Percentiles rank a stretch among this genome's conserved stretches.
phyloP scores from a whole-genome alignment of 2,888 invertebrate species.

The Clepsis dumicolana region DNA sequence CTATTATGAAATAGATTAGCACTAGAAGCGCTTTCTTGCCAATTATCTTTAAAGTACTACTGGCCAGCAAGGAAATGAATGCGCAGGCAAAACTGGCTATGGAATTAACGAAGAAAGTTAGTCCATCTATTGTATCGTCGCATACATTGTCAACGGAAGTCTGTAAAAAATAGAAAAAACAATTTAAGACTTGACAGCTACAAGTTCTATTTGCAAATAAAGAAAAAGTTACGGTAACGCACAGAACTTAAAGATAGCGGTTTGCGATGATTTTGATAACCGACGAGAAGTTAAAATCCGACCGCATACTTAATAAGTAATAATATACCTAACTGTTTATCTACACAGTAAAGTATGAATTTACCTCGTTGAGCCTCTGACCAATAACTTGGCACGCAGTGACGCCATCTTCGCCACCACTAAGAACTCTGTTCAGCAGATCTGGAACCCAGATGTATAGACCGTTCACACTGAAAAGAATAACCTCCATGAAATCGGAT shows the following conservation, averaged over 20 bases:
- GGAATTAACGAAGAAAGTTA: conserved; percentile 70
- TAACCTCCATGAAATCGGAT: too few species aligned
- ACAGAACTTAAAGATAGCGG: too few species aligned
- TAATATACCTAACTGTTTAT: too few species aligned
- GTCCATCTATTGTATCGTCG: conserved; percentile 67
- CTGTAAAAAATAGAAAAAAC: conserved; percentile 57
- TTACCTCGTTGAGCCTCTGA: conserved; percentile 67
- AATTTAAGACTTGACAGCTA: too few species aligned
- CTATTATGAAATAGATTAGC: conserved; percentile 62
- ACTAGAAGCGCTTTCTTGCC: conserved; percentile 75
- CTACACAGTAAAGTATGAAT: too few species aligned
- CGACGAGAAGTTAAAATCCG: too few species aligned
- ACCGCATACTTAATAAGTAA: too few species aligned
- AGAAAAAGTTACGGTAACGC: too few species aligned
- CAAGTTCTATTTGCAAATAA: too few species aligned
- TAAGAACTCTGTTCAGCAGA: conserved; percentile 82
- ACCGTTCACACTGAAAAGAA: conserved; percentile 78
- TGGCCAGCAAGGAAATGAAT: conserved; percentile 63
- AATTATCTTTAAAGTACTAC: conserved; percentile 68
- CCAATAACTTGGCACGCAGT: conserved; percentile 76
- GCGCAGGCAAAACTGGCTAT: conserved; percentile 68
- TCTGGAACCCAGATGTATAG: conserved; percentile 87
- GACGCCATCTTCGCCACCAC: conserved; percentile 56
- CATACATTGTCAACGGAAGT: conserved; percentile 59
- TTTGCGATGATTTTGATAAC: too few species aligned